Evolutionary conservation across 2,888 invertebrate genomes (phyloP).

Genomic region (Nymphalis urticae): DNA sequence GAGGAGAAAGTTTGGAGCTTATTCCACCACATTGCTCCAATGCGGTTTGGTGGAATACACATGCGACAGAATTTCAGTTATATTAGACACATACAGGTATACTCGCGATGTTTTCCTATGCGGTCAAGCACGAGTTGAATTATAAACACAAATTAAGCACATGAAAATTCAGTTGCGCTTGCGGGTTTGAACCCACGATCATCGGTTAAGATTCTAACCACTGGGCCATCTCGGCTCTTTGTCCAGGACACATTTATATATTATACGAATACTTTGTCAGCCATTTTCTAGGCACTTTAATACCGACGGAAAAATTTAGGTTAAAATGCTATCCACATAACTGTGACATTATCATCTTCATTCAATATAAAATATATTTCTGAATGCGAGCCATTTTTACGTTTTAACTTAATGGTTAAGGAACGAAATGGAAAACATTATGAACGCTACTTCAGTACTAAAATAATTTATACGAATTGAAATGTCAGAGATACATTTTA

Average conservation of each 20-base stretch:
- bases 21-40: too few relatives aligned
- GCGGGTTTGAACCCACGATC: too few relatives aligned
- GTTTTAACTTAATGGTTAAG: background rate
- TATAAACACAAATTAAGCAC: too few relatives aligned
- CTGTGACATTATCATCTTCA: conserved; percentile 15
- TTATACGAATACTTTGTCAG: background rate
- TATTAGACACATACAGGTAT: too few relatives aligned
- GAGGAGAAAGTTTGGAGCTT: too few relatives aligned
- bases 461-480: background rate
- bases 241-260: background rate
- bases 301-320: conserved; percentile 17
- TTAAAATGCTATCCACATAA: conserved; percentile 18
- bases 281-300: background rate
- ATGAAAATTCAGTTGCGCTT: too few relatives aligned
- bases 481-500: background rate
- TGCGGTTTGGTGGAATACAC: too few relatives aligned
- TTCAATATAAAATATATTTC: conserved; percentile 2
- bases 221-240: too few relatives aligned
- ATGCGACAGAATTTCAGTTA: too few relatives aligned
- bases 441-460: background rate
- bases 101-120: too few relatives aligned
- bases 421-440: conserved; percentile 1
- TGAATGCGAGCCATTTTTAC: conserved; percentile 3
- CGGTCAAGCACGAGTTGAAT: too few relatives aligned
- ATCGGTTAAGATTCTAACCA: too few relatives aligned